These are phyloP conservation scores for Myotis myotis DNA, from an alignment of 2,797 vertebrate genomes.

Conservation along the genomic window DNA sequence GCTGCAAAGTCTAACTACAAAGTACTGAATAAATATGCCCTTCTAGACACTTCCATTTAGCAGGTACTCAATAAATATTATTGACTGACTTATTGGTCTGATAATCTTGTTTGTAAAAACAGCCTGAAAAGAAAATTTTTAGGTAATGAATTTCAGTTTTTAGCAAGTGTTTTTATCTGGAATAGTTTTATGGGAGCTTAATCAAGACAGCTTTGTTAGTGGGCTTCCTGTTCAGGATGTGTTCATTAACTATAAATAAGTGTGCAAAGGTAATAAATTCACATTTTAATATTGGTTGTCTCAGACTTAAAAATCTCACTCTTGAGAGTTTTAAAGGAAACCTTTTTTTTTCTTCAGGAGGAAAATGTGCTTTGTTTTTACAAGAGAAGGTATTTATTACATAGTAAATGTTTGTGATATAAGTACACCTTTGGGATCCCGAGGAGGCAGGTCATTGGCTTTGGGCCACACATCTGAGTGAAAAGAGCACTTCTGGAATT, in stretches of 20 bases:
- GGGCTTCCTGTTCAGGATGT: neutral
- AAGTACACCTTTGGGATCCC: neutral
- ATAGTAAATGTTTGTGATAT: neutral
- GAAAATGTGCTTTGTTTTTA: neutral
- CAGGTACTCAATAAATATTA: conserved; percentile 1
- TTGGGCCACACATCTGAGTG: neutral
- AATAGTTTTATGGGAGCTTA: conserved; percentile 16
- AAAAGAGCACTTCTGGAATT: neutral
- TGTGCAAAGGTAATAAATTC: neutral
- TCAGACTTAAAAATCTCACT: neutral
- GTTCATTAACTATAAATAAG: neutral
- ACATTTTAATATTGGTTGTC: neutral
- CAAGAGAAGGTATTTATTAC: neutral
- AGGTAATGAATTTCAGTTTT: conserved; percentile 11
- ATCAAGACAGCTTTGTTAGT: neutral
- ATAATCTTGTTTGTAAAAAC: conserved; percentile 43
- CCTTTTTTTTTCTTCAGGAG: neutral
- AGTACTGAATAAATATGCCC: neutral
- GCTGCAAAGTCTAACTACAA: neutral
- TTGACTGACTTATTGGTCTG: neutral
- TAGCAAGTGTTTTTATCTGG: conserved; percentile 30
- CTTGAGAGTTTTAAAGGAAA: conserved; percentile 23
- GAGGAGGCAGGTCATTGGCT: neutral
- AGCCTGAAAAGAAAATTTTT: neutral
- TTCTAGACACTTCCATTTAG: neutral